Evolutionary conservation across 2,888 invertebrate genomes (phyloP).

Genomic region (Microctonus aethiopoides): DNA sequence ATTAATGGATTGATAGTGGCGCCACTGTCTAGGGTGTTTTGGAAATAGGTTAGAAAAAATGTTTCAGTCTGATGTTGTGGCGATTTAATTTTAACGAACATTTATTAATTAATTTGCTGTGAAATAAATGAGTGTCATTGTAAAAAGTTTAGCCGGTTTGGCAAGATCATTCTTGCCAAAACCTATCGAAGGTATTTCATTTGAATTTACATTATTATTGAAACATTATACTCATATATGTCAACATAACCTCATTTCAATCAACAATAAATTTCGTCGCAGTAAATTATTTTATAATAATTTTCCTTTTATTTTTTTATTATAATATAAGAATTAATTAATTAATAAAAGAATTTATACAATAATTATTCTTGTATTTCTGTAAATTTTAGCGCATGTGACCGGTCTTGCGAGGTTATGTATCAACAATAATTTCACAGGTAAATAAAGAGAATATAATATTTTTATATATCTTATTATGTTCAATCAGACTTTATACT

Average conservation of each 20-base stretch:
- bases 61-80: not conserved
- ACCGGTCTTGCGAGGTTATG: slow-evolving; percentile 40
- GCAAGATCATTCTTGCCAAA: slow-evolving; percentile 45
- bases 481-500: not conserved
- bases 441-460: slow-evolving; percentile 40
- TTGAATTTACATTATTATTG: not conserved
- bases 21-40: not conserved
- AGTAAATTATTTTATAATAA: not conserved
- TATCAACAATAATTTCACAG: slow-evolving; percentile 48
- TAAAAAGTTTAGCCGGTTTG: slow-evolving; percentile 44
- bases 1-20: not conserved
- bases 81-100: not conserved
- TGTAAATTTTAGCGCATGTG: slow-evolving; percentile 41
- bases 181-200: slow-evolving; percentile 48
- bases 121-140: slow-evolving; percentile 53
- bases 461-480: not conserved
- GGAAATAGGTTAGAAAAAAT: not conserved
- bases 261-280: not conserved
- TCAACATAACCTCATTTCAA: slow-evolving; percentile 36
- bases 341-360: too few species aligned
- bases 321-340: too few species aligned
- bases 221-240: not conserved
- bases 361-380: slow-evolving; percentile 1
- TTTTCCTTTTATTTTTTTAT: not conserved
- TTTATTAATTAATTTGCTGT: slow-evolving; percentile 18